Evolutionary conservation across 2,888 invertebrate species (phyloP), one percentile per base, ranked within the genome.

Genomic region (Hartigia nigra): DNA sequence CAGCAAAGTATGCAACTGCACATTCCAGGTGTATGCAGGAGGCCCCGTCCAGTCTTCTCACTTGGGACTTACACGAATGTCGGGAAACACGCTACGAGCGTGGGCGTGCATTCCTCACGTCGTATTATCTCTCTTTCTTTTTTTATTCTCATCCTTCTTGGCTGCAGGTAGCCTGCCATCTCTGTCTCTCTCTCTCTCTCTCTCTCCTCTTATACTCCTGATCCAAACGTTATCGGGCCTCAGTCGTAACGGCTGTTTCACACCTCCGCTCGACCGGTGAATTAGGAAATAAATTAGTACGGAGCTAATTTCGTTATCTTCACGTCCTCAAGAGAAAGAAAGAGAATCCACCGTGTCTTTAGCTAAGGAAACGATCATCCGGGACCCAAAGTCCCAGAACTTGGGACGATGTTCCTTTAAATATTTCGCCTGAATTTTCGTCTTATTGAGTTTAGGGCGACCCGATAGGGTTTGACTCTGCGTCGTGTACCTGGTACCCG

Each of bases 201-300:
- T 72, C 32, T 79, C 80, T 37, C 55, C 75, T 77, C 85, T 83
- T 85, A 82, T 78, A 82, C 81, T 79, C 78, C 76, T 84, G 83
- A 84, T 81, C 75, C 35, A n/a, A 34, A 12, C 32, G n/a, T 89
- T 90, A 90, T 90, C 90, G 90, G 84, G 87, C 88, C 88, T 84
- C 84, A 86, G 84, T 82, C 86, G 85, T 87, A 91, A 90, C 89
- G 90, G 87, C 89, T 91, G 90, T 91, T 91, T 91, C 91, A 91
- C 91, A 91, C 91, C 91, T 91, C 90, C 90, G 90, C 90, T 89
- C 87, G 88, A 85, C 82, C 89, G 88, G 84, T 55, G 90, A 91
- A 91, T 91, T 91, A 91, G 91, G 91, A 90, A 90, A 91, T 91
- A 91, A 91, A 91, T 90, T 91, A 91, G 91, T 88, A 85, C 86